A percentile compares a stretch with the other conserved stretches of the same genome.
Conservation (phyloP, 2,888 invertebrate species). For the Archaeoteleia sp. region DNA sequence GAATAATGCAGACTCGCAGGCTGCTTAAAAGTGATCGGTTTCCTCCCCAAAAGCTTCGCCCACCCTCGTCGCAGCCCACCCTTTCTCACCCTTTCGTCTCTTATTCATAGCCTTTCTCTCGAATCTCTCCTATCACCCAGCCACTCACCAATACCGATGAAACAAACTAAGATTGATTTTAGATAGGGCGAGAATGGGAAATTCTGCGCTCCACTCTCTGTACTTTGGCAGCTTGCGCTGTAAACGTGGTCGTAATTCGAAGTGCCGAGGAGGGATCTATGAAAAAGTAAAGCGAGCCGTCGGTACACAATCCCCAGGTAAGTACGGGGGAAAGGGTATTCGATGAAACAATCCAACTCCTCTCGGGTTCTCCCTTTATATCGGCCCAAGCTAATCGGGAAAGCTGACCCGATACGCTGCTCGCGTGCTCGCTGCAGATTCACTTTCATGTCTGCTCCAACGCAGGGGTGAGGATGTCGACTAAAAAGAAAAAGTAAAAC, state of each 20-base stretch:
- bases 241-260: constrained; percentile 45
- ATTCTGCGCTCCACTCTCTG: constrained; percentile 56
- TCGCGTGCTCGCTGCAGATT: not conserved
- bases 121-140: constrained; percentile 33
- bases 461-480: not conserved
- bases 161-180: constrained; percentile 74
- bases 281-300: constrained; percentile 35
- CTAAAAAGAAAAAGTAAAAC: not conserved
- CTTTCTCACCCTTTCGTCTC: constrained; percentile 32
- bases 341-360: constrained; percentile 35
- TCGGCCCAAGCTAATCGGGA: constrained; percentile 28
- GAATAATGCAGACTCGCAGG: constrained; percentile 72
- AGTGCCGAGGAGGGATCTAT: constrained; percentile 16
- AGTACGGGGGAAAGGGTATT: constrained; percentile 12
- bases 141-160: constrained; percentile 61
- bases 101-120: constrained; percentile 50
- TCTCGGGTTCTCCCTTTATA: constrained; percentile 29
- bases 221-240: constrained; percentile 42
- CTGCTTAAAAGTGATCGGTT: constrained; percentile 73
- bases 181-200: constrained; percentile 72
- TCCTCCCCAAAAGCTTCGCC: constrained; percentile 47
- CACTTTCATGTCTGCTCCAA: constrained; percentile 5
- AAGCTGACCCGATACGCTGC: constrained; percentile 6
- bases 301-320: constrained; percentile 19
- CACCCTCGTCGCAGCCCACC: constrained; percentile 19